Evolutionary conservation across 2,113 vertebrate species (phyloP).

Genomic region (Melospiza melodia): DNA sequence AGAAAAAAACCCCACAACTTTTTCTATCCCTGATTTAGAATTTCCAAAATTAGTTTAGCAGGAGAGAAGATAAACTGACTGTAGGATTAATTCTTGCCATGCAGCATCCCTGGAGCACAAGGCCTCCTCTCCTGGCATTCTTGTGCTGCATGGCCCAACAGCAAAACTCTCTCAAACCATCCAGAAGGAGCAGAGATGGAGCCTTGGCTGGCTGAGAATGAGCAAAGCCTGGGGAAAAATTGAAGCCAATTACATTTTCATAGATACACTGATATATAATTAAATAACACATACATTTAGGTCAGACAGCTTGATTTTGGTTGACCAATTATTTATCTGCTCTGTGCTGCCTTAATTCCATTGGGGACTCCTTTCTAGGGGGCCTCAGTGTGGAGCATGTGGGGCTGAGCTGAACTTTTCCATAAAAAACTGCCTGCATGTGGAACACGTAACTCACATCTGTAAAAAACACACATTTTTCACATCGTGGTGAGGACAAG

Average conservation of each 20-base stretch:
- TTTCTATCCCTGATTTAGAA: not conserved
- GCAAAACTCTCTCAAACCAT: not conserved
- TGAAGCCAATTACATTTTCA: not conserved
- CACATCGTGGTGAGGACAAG: not conserved
- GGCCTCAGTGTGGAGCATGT: not conserved
- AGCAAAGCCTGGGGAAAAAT: not conserved
- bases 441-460: not conserved
- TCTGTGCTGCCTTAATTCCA: not conserved
- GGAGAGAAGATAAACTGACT: not conserved
- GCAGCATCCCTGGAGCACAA: not conserved
- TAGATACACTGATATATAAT: slow-evolving; percentile 8
- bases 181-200: not conserved
- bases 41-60: not conserved
- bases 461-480: not conserved
- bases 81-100: not conserved
- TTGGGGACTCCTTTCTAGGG: not conserved
- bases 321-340: not conserved
- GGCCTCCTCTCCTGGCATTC: not conserved
- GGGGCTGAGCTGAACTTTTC: not conserved
- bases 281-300: slow-evolving; percentile 22
- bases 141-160: not conserved
- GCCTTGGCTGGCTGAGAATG: not conserved
- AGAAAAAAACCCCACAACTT: not conserved
- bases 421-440: not conserved
- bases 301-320: not conserved